Evolutionary conservation across 35 echinoderm and acorn worm genomes (phyloP).

Genomic region (Lytechinus variegatus): DNA sequence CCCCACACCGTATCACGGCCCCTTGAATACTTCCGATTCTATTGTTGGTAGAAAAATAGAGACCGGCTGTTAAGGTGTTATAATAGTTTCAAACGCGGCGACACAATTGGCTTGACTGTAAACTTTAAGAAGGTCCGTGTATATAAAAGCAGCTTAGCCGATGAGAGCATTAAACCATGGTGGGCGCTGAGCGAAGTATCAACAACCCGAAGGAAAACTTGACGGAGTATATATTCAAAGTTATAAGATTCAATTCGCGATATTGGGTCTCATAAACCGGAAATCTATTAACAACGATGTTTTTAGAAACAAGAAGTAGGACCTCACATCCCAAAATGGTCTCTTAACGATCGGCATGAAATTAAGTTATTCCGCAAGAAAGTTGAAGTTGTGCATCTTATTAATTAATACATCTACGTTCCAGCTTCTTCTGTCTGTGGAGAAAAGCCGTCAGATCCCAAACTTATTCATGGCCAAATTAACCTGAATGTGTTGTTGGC

Average conservation of each 20-base stretch:
- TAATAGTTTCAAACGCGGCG: constrained; percentile 52
- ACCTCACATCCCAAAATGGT: background rate
- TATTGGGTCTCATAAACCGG: background rate
- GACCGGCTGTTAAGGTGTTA: constrained; percentile 53
- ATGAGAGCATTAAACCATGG: constrained; percentile 1
- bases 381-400: background rate
- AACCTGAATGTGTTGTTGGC: background rate
- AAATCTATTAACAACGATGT: background rate
- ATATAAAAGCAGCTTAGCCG: background rate
- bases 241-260: background rate
- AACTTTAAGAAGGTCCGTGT: constrained; percentile 27
- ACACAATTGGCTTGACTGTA: constrained; percentile 40
- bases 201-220: constrained; percentile 2
- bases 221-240: background rate
- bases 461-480: constrained; percentile 6
- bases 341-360: background rate
- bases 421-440: background rate
- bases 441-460: background rate
- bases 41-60: constrained; percentile 47
- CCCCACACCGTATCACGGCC: background rate
- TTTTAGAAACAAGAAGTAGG: background rate
- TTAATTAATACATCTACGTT: background rate
- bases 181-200: background rate
- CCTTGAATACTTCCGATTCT: constrained; percentile 49
- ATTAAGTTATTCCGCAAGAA: background rate